Evolutionary conservation across 2,888 invertebrate species (phyloP), one percentile per base, ranked within the genome.

Genomic region (Melanchra persicariae): DNA sequence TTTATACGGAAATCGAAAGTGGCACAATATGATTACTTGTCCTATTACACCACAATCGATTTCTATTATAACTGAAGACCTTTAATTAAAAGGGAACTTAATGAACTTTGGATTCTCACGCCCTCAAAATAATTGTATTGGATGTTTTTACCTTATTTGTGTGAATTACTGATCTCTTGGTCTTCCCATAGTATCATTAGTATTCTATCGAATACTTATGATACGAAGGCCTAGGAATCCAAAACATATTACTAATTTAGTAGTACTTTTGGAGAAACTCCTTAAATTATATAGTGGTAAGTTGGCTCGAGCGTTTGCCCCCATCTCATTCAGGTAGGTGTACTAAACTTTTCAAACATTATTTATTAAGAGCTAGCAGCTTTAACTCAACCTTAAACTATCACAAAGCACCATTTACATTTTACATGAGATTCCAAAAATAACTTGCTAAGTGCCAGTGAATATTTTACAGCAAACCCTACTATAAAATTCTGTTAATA

Each of bases 1-100:
- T 22, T 58, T 68, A 60, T 54, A 71, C 74, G 77, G 80, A 83
- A 83, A 85, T 60, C 54, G 74, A 83, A 83, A 80, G 83, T 70
- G 54, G 70, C 34, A 65, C 83, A 62, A 58, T 37, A 63, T 72
- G 59, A 79, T 82, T 74, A 66, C 68, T 70, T 70, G 54, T 69
- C 34, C 57, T 76, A 71, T 83, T 79, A 60, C 72, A 69, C 64
- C 65, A 83, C 64, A 62, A 66, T 70, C 70, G 70, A 80, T 83
- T 85, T 75, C 80, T 85, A 71, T 74, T 74, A 85, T 74, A 79
- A 58, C n/a, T 64, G 51, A 78, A 77, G 30, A 70, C 43, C 52
- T 82, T 72, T 84, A 77, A 84, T 82, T 68, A 79, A 54, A 37
- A 51, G 51, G 47, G 62, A 74, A 65, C 47, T 45, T 58, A 74